Conservation (phyloP, 2,797 vertebrate genomes). For the Sternarchorhynchus goeldii region DNA sequence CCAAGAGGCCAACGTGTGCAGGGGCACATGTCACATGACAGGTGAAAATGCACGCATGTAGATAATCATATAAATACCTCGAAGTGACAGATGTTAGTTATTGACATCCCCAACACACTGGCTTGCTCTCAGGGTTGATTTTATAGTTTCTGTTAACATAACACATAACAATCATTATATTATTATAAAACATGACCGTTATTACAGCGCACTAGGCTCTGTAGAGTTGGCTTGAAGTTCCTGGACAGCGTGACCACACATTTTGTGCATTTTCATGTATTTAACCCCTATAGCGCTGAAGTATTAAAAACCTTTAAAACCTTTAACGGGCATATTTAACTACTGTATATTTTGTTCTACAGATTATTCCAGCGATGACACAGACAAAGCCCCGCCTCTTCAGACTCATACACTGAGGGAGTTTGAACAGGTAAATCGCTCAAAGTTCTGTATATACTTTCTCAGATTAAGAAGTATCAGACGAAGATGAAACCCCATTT, state of each 20-base stretch:
- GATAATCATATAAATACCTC: not conserved
- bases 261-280: no score
- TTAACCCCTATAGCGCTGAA: no score
- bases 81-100: not conserved
- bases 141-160: no score
- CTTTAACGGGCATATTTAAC: not conserved
- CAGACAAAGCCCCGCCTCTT: conserved; percentile 77
- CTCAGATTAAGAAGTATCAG: not conserved
- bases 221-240: no score
- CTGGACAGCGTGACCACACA: no score
- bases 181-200: no score
- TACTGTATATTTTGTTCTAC: conserved; percentile 38
- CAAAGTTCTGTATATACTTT: not conserved
- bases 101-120: no score
- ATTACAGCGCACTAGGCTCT: no score
- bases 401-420: conserved; percentile 89
- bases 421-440: conserved; percentile 87
- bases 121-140: no score
- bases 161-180: no score
- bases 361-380: conserved; percentile 76
- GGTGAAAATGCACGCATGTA: conserved; percentile 58
- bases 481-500: no score
- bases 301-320: no score
- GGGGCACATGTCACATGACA: conserved; percentile 72
- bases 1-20: conserved; percentile 63